phyloP scores from a whole-genome alignment of 37 sponge, comb jelly and placozoan species.

The Spongilla lacustris region DNA sequence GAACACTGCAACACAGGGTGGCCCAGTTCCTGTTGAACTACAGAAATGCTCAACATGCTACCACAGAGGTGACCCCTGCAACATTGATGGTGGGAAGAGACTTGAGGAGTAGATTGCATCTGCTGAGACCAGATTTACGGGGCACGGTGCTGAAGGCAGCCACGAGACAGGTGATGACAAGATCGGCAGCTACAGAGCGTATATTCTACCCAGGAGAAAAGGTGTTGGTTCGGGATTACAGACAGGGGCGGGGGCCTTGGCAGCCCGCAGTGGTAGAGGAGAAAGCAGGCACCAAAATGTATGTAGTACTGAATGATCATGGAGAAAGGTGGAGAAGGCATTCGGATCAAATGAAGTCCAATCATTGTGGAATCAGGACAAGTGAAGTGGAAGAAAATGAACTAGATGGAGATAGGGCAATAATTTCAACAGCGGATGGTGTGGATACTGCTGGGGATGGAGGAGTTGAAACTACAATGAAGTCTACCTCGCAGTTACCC shows the following conservation, averaged over 20 bases:
- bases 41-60: background rate
- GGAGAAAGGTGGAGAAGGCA: background rate
- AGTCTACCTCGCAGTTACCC: no score
- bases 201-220: background rate
- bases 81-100: background rate
- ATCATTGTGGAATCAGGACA: no score
- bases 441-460: no score
- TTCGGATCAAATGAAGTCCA: constrained; percentile 16
- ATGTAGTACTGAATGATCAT: background rate
- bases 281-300: background rate
- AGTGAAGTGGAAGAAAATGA: no score
- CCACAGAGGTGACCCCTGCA: background rate
- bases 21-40: background rate
- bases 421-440: no score
- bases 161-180: background rate
- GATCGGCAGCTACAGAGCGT: background rate
- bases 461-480: no score
- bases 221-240: constrained; percentile 8
- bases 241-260: background rate
- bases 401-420: no score
- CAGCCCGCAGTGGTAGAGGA: background rate
- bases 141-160: background rate
- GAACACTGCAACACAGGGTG: background rate
- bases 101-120: background rate
- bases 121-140: background rate